phyloP scores from a whole-genome alignment of 2,888 invertebrate species.

The Morpho deidamia region DNA sequence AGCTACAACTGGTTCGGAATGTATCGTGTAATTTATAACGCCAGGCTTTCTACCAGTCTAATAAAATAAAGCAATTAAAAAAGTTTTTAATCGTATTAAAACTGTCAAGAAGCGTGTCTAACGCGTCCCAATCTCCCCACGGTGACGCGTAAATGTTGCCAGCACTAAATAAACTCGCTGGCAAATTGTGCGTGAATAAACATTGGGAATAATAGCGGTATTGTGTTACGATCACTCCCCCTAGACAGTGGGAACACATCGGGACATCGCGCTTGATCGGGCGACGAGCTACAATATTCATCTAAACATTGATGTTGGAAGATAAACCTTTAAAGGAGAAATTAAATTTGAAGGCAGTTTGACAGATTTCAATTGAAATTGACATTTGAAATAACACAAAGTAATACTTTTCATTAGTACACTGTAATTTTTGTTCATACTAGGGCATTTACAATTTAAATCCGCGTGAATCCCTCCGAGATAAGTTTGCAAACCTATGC shows the following conservation, averaged over 20 bases:
- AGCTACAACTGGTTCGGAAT: too few species aligned
- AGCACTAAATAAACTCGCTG: constrained; percentile 62
- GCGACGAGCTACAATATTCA: constrained; percentile 20
- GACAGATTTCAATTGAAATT: background rate
- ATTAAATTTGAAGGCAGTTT: too few species aligned
- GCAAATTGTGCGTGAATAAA: constrained; percentile 77
- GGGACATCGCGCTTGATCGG: constrained; percentile 32
- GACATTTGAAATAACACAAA: background rate
- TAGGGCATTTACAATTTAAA: too few species aligned
- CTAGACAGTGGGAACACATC: constrained; percentile 13
- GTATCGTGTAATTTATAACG: too few species aligned
- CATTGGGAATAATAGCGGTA: constrained; percentile 67
- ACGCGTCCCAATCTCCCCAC: constrained; percentile 19
- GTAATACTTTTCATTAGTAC: too few species aligned
- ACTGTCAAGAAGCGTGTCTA: constrained; percentile 7
- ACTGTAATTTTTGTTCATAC: too few species aligned
- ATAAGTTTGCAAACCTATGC: too few species aligned
- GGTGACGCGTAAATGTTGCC: constrained; percentile 48
- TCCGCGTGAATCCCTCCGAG: too few species aligned
- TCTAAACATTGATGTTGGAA: background rate
- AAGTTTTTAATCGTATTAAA: constrained; percentile 21
- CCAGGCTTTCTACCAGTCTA: too few species aligned
- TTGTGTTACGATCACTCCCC: constrained; percentile 55
- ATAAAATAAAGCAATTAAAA: background rate
- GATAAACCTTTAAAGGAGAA: too few species aligned